Percentiles rank a stretch among this genome's conserved stretches.
Evolutionary conservation across 2,888 invertebrate species (phyloP).

Genomic region (Steromphala cineraria): DNA sequence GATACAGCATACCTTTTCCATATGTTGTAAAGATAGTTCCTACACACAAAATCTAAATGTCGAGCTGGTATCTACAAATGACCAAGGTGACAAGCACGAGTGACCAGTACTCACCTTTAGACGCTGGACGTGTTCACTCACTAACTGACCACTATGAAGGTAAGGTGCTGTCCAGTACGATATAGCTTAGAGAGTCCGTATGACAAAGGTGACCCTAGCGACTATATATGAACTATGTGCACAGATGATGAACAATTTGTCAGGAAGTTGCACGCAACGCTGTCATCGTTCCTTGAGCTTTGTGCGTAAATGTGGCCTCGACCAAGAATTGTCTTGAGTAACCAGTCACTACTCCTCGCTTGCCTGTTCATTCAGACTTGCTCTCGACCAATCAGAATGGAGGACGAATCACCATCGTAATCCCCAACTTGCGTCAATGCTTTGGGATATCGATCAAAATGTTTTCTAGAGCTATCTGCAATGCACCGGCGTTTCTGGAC

Average conservation of each 20-base stretch:
- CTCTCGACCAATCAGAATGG: neutral
- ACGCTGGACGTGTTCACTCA: no score
- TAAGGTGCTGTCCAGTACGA: no score
- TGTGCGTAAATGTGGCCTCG: constrained; percentile 3
- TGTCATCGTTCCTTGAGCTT: neutral
- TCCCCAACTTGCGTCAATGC: neutral
- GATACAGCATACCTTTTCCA: no score
- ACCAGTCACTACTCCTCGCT: neutral
- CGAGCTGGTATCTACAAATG: no score
- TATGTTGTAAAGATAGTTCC: no score
- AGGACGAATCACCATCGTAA: neutral
- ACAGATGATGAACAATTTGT: neutral
- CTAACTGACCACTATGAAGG: no score
- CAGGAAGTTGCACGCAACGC: neutral
- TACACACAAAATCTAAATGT: no score
- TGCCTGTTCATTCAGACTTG: neutral
- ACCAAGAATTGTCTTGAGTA: neutral
- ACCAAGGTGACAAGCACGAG: no score
- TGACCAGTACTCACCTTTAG: no score
- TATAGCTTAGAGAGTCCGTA: no score
- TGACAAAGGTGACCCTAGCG: neutral
- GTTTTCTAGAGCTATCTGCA: neutral
- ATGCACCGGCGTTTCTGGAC: neutral
- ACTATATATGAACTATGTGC: neutral
- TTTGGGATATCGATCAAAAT: neutral